Conservation (phyloP, 2,113 vertebrate species). For the Parus major region DNA sequence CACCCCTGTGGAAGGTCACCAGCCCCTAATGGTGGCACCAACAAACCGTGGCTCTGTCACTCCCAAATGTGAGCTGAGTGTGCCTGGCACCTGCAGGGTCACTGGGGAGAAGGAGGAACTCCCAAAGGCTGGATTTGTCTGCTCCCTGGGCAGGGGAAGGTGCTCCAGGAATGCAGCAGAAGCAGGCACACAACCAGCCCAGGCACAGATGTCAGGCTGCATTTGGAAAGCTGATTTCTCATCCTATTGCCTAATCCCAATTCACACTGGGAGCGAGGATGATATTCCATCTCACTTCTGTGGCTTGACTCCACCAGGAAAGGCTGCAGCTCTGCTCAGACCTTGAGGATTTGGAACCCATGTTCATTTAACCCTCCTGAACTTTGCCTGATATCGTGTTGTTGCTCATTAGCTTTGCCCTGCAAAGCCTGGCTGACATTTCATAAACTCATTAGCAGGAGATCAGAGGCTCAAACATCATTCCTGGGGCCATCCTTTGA, state of each 20-base stretch:
- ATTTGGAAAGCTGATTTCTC: neutral
- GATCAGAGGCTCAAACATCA: neutral
- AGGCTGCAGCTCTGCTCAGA: neutral
- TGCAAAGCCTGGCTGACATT: conserved; percentile 27
- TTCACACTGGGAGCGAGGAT: neutral
- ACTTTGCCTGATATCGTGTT: conserved; percentile 2
- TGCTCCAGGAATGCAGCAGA: neutral
- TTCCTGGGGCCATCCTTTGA: conserved; percentile 5
- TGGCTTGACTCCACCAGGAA: neutral
- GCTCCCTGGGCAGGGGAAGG: neutral
- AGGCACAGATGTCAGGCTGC: neutral
- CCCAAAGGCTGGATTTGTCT: neutral
- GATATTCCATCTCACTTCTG: neutral
- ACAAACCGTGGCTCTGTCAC: neutral
- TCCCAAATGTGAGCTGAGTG: neutral
- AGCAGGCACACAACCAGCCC: neutral
- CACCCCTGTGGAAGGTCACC: neutral
- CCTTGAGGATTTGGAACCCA: neutral
- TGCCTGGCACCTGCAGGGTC: neutral
- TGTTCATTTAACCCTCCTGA: conserved; percentile 46
- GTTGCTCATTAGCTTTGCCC: conserved; percentile 39
- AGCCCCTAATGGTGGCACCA: neutral
- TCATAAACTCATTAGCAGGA: conserved; percentile 35
- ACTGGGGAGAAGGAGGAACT: neutral
- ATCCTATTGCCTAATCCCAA: neutral